Conservation (phyloP, 23 tunicate genomes). For the Styela plicata region DNA sequence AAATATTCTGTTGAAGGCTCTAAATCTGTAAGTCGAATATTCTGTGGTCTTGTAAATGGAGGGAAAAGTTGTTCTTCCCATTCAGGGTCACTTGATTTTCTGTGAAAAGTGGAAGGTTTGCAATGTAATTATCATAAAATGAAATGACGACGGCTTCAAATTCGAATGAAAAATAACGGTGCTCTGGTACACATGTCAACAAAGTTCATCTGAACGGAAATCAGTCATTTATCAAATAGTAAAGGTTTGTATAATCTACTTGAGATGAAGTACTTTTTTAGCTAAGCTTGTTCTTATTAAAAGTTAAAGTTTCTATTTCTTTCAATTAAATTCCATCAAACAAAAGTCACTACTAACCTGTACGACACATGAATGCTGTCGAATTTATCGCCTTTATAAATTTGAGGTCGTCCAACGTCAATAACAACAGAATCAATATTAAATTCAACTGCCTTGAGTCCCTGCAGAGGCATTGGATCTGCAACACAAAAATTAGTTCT, state of each 20-base stretch:
- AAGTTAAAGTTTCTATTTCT: too few species aligned
- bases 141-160: background rate
- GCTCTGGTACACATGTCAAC: too few species aligned
- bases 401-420: background rate
- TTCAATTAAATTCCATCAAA: too few species aligned
- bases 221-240: too few species aligned
- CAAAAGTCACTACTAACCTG: slow-evolving; percentile 10
- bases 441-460: background rate
- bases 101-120: background rate
- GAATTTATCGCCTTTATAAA: background rate
- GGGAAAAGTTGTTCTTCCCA: slow-evolving; percentile 20
- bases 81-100: slow-evolving; percentile 35
- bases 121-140: background rate
- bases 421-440: background rate
- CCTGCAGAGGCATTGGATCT: slow-evolving; percentile 7
- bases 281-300: too few species aligned
- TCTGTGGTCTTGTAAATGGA: slow-evolving; percentile 12
- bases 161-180: too few species aligned
- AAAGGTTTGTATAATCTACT: too few species aligned
- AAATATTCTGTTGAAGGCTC: slow-evolving; percentile 44
- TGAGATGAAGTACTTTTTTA: too few species aligned
- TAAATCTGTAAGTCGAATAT: slow-evolving; percentile 29
- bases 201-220: too few species aligned
- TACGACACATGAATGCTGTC: slow-evolving; percentile 9
- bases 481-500: background rate